Evolutionary conservation across 2,113 vertebrate genomes (phyloP).

Genomic region (Bubo bubo): DNA sequence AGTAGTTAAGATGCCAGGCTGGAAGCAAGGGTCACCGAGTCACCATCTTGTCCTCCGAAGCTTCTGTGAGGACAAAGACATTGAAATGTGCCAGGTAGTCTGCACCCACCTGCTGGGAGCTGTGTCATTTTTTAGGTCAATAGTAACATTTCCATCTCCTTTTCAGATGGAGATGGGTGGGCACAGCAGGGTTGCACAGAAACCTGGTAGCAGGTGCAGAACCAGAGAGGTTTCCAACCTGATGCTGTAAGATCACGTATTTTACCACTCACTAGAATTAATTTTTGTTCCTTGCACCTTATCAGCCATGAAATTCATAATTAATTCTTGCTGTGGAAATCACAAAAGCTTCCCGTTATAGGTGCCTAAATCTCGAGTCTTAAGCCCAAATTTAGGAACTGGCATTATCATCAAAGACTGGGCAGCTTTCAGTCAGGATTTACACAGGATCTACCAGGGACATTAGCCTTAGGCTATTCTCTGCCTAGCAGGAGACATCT

Average conservation of each 20-base stretch:
- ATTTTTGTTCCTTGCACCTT: neutral
- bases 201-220: neutral
- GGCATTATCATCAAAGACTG: fast-evolving
- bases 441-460: neutral
- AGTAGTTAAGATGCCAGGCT: neutral
- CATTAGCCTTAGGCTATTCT: neutral
- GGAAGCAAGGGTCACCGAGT: neutral
- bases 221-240: neutral
- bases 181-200: neutral
- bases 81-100: neutral
- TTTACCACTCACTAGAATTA: neutral
- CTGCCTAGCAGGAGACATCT: neutral
- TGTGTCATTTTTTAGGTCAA: neutral
- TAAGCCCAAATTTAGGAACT: neutral
- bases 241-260: fast-evolving
- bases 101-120: neutral
- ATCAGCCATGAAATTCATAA: neutral
- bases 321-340: neutral
- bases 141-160: neutral
- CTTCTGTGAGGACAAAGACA: neutral
- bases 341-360: neutral
- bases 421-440: neutral
- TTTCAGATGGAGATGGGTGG: neutral
- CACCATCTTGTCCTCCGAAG: neutral
- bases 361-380: fast-evolving